Conservation (phyloP, 2,888 invertebrate species). For the Dendrolimus pini region DNA sequence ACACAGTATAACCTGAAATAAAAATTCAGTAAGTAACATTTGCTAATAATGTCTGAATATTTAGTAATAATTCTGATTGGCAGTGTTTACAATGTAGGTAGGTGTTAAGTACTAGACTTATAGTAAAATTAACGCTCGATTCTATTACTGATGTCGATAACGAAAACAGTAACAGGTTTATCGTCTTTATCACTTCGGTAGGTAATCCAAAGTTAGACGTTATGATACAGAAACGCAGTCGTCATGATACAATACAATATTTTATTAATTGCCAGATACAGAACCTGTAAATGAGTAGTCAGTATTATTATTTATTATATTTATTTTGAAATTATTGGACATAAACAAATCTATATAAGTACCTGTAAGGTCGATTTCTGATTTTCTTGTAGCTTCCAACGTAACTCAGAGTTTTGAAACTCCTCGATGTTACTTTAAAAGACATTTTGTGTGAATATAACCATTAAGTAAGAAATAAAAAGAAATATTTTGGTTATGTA, state of each 20-base stretch:
- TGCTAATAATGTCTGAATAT: no score
- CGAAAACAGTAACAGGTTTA: neutral
- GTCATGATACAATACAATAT: neutral
- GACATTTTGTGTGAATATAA: slow-evolving; percentile 37
- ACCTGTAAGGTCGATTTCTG: slow-evolving; percentile 51
- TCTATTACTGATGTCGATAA: neutral
- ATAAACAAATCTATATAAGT: slow-evolving; percentile 20
- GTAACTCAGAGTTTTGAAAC: slow-evolving; percentile 53
- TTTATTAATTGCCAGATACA: no score
- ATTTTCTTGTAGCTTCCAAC: slow-evolving; percentile 59
- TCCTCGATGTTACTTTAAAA: slow-evolving; percentile 47
- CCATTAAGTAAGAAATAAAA: slow-evolving; percentile 1
- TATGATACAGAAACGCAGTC: neutral
- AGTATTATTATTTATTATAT: neutral
- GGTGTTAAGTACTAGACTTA: no score
- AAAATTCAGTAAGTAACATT: neutral
- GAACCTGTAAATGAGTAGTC: no score
- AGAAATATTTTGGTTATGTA: slow-evolving; percentile 9
- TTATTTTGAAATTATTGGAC: neutral
- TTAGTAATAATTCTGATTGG: no score
- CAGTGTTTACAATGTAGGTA: no score
- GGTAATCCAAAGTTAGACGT: no score
- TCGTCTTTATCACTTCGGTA: neutral
- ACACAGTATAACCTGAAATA: slow-evolving; percentile 72
- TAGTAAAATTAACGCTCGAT: no score